Evolutionary conservation across 2,797 vertebrate species (phyloP), one percentile per base, ranked within the genome.

Genomic region (Rhincodon typus): DNA sequence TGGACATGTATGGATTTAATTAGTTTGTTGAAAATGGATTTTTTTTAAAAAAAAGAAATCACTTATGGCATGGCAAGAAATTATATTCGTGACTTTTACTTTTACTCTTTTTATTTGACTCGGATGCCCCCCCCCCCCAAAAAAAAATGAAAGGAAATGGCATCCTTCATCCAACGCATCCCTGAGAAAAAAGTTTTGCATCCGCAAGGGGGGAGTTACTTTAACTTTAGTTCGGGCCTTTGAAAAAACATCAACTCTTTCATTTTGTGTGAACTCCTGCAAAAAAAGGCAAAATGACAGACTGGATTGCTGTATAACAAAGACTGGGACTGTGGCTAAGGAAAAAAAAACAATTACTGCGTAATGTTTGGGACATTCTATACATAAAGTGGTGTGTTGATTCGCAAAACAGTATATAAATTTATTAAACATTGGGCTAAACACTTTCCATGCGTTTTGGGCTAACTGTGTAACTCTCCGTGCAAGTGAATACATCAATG

Each of bases 1-100:
- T 99, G 99, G 99, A 98, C 99, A 99, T 99, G 99, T 98, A 99
- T 0, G 99, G 98, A 98, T 98, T 98, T 98, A 98, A 97, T 98
- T 97, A 98, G 96, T 97, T 98, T 97, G 97, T 97, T 99, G 98
- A 98, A 98, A 98, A 98, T 98, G 98, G 98, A 98, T 97, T 96
- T 98, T 97, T 96, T 98, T 97, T 98, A 98, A 15, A 98, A 98
- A 98, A 98, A 98, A 98, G 98, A 57, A 62, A 10, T 62, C 57
- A 62, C 57, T 97, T 97, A 97, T 98, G 98, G 99, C 99, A 99
- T 99, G 99, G 97, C 98, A 42, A 93, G 34, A 93, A 25, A 42
- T 93, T 25, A 93, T 93, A 98, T 98, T 98, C 98, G 98, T 99
- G 96, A 97, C 98, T 98, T 98, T 98, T 98, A 34, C 30, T 98